Conservation (phyloP, 2,888 invertebrate genomes). For the Anthrax anthrax region DNA sequence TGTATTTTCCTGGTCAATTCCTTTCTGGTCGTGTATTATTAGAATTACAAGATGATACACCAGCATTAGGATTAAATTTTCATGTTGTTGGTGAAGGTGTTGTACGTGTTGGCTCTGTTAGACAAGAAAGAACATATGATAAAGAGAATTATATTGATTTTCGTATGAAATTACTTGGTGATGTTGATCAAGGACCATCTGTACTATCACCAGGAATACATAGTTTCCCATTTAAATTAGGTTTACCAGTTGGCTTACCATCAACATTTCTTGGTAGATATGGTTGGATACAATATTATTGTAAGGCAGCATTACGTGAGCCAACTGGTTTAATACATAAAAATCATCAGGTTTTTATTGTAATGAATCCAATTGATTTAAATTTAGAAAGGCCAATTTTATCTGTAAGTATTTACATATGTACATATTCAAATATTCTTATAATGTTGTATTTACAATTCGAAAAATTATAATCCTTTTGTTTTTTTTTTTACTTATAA, state of each 20-base stretch:
- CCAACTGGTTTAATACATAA: slow-evolving; percentile 77
- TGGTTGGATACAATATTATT: slow-evolving; percentile 91
- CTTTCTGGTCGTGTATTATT: slow-evolving; percentile 81
- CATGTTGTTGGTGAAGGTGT: slow-evolving; percentile 91
- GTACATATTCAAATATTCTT: background rate
- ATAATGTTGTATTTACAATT: no score
- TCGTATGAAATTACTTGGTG: slow-evolving; percentile 80
- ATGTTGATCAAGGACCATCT: slow-evolving; percentile 69
- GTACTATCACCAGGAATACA: slow-evolving; percentile 83
- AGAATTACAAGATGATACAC: slow-evolving; percentile 85
- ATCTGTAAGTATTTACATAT: slow-evolving; percentile 47
- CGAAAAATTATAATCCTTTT: background rate
- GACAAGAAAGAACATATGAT: slow-evolving; percentile 75
- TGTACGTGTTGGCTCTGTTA: slow-evolving; percentile 67
- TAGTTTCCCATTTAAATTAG: slow-evolving; percentile 87
- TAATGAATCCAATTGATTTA: slow-evolving; percentile 89
- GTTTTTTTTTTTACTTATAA: background rate
- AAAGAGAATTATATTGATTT: slow-evolving; percentile 92
- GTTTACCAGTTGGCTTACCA: slow-evolving; percentile 75
- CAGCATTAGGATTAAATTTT: slow-evolving; percentile 80
- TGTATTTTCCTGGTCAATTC: slow-evolving; percentile 90
- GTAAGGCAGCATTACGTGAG: slow-evolving; percentile 77
- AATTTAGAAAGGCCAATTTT: slow-evolving; percentile 79
- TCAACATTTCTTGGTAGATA: slow-evolving; percentile 88
- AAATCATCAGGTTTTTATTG: slow-evolving; percentile 93